Conservation (phyloP, 2,888 invertebrate genomes). For the Graphium colonna region DNA sequence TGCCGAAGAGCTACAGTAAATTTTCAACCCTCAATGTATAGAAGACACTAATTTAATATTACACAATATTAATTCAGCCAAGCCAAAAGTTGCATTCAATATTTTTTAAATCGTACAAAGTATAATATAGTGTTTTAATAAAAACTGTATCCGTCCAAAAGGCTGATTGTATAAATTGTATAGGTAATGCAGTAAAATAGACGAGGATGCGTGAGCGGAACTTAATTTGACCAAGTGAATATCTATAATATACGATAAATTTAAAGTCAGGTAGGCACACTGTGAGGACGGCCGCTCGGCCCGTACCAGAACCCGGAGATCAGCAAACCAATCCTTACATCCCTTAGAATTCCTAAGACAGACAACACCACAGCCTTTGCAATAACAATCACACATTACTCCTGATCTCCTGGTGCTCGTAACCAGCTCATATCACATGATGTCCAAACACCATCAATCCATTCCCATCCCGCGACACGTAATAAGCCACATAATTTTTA, state of each 20-base stretch:
- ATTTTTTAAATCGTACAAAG: conserved; percentile 1
- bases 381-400: conserved; percentile 2
- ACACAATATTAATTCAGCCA: conserved; percentile 34
- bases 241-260: conserved; percentile 25
- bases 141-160: conserved; percentile 9
- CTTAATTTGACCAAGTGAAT: conserved; percentile 37
- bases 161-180: conserved; percentile 18
- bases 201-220: neutral
- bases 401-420: conserved; percentile 41
- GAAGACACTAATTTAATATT: conserved; percentile 25
- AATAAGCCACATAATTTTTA: conserved; percentile 62
- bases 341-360: neutral
- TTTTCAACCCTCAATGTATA: conserved; percentile 26
- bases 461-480: conserved; percentile 53
- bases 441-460: conserved; percentile 33
- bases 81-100: conserved; percentile 27
- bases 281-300: conserved; percentile 62
- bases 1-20: conserved; percentile 32
- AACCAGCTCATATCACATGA: conserved; percentile 45
- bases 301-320: conserved; percentile 48
- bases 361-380: neutral
- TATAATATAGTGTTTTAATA: conserved; percentile 5
- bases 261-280: conserved; percentile 49
- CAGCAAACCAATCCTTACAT: conserved; percentile 20
- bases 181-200: conserved; percentile 19